Evolutionary conservation across 2,797 vertebrate genomes (phyloP).

Genomic region (Hypotaenidia philippensis): DNA sequence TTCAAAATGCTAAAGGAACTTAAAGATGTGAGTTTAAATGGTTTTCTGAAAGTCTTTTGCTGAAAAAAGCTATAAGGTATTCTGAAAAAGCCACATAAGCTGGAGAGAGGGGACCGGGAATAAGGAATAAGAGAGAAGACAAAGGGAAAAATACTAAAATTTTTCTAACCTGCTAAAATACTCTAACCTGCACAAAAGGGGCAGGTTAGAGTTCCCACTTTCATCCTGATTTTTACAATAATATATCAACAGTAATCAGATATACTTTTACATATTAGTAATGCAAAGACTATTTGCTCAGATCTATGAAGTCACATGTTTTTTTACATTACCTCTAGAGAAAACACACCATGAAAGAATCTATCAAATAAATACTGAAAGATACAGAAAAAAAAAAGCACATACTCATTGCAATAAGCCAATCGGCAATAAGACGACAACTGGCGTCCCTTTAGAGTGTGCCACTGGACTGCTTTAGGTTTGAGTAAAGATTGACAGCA

Average conservation of each 20-base stretch:
- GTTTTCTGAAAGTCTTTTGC: not conserved
- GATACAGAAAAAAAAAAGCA: constrained; percentile 49
- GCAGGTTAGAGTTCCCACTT: not conserved
- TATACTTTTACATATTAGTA: not conserved
- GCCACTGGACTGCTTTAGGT: constrained; percentile 23
- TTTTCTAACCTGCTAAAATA: no score
- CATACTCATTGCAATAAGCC: not conserved
- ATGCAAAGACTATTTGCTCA: not conserved
- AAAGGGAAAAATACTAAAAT: not conserved
- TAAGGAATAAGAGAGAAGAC: not conserved
- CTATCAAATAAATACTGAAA: constrained; percentile 66
- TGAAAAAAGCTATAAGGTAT: not conserved
- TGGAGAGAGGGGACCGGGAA: not conserved
- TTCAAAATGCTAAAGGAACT: not conserved
- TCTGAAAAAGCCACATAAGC: not conserved
- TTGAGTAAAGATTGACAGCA: constrained; percentile 54
- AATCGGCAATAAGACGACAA: constrained; percentile 2
- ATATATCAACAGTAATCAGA: not conserved
- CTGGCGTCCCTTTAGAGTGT: not conserved
- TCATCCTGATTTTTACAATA: not conserved
- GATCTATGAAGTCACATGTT: not conserved
- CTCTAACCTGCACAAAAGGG: not conserved
- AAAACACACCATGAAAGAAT: constrained; percentile 25
- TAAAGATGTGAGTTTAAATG: not conserved
- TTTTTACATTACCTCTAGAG: constrained; percentile 30